A percentile compares a stretch with the other conserved stretches of the same genome.
phyloP scores from a whole-genome alignment of 2,797 vertebrate genomes.

The Dromococcyx pavoninus region DNA sequence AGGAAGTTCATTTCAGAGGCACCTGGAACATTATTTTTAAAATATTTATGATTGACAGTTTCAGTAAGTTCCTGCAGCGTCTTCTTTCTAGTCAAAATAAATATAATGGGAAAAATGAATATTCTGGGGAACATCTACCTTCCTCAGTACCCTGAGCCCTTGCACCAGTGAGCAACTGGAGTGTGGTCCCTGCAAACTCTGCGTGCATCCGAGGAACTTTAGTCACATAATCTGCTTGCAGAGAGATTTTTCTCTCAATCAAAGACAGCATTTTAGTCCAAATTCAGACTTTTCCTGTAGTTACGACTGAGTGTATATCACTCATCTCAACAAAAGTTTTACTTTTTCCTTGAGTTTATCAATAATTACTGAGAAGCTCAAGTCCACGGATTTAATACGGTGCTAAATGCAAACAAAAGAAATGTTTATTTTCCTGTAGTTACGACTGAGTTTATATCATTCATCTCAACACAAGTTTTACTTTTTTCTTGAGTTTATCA shows the following conservation, averaged over 20 bases:
- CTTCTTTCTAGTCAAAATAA: slow-evolving; percentile 2
- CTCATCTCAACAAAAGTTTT: not conserved
- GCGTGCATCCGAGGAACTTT: not conserved
- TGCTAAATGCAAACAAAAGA: not conserved
- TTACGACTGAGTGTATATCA: not conserved
- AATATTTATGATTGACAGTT: not conserved
- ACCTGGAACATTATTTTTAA: not conserved
- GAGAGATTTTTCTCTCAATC: not conserved
- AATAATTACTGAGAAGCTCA: not conserved
- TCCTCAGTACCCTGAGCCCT: not conserved
- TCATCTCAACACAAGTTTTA: not conserved
- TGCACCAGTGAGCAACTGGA: not conserved
- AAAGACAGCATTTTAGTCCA: not conserved
- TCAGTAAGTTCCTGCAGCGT: not conserved
- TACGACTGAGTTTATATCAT: not conserved
- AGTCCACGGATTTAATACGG: not conserved
- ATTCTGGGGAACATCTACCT: not conserved
- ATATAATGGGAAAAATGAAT: not conserved
- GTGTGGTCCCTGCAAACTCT: not conserved
- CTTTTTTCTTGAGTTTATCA: not conserved
- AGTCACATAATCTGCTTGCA: not conserved
- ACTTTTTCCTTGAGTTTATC: not conserved
- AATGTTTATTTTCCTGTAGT: not conserved
- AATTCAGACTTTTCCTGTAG: not conserved
- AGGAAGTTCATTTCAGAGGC: not conserved